phyloP scores from a whole-genome alignment of 2,797 vertebrate species.

The Micrastur ruficollis region DNA sequence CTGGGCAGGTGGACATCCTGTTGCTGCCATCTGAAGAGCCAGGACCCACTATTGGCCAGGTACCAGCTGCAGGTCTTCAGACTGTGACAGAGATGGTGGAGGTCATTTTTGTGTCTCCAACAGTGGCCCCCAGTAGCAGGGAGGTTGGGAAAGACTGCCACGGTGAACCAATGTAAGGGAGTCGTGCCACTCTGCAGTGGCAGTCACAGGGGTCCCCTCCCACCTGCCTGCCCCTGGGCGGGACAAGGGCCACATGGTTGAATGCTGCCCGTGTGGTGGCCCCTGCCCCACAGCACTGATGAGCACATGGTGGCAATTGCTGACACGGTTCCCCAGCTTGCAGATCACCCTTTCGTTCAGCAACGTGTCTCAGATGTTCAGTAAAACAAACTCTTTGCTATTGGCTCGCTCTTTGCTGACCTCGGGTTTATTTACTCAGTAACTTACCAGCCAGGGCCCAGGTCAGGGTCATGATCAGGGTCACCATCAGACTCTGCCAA shows the following conservation, averaged over 20 bases:
- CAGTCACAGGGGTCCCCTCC: background rate
- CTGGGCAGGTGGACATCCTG: background rate
- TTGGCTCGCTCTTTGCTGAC: background rate
- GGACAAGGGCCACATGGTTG: background rate
- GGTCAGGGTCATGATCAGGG: background rate
- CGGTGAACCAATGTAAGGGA: background rate
- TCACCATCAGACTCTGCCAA: background rate
- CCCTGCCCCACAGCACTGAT: background rate
- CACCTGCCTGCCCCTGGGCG: background rate
- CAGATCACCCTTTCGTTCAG: background rate
- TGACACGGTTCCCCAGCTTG: background rate
- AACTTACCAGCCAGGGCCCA: background rate
- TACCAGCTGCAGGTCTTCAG: background rate
- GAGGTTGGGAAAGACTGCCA: background rate
- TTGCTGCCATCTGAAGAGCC: background rate
- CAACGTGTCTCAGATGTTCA: background rate
- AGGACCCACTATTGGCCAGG: background rate
- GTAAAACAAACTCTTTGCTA: background rate
- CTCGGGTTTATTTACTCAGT: background rate
- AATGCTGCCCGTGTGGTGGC: rapidly evolving
- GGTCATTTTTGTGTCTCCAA: background rate
- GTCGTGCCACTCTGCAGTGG: background rate
- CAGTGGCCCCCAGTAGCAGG: background rate
- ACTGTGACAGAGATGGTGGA: background rate
- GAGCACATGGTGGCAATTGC: background rate